Base-by-base conservation (phyloP, 2,113 vertebrate species). In the Pagrus major region DNA sequence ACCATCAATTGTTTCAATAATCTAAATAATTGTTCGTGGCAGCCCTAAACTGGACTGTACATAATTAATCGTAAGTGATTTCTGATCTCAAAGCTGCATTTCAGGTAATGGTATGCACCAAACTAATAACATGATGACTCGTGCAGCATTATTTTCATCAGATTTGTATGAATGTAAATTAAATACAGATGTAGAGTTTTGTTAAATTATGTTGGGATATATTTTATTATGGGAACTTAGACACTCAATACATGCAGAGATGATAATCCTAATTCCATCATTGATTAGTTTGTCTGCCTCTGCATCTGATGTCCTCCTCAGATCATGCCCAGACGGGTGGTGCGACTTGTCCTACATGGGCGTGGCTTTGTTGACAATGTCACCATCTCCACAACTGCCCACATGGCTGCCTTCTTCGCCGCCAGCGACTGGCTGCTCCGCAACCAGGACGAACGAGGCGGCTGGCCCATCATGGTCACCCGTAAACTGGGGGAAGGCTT, bases 391-490 rank as follows among this genome's bases (percentile, higher is more conserved):
- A 96, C 97, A 87, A 99, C 97, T 0, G 96, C 97, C 0, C 98
- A 99, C 94, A 98, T 96, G 95, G 97, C 97, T 0, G 97, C 98
- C 2, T 99, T 99, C 84, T 99, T 97, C 0, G 96, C 98, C 0
- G 97, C 98, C 79, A 98, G 98, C 56, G 93, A 96, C 72, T 99
- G 98, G 98, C 93, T 99, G 91, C 91, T 97, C 37, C 95, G 94
- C 63, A 98, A 99, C 95, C 98, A 99, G 92, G 98, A 99, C 33
- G 97, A 98, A 27, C 94, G 91, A 11, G 98, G 98, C 0, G 98
- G 98, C 0, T 99, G 98, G 98, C 98, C 98, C 35, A 99, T 99
- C 84, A 96, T 96, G 96, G 98, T 99, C 77, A 99, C 97, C 1
- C 96, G 98, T 21, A 99, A 99, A 78, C 85, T 99, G 29, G 98